Base-by-base conservation (phyloP, 2,888 invertebrate species). In the Drosophila rubida region DNA sequence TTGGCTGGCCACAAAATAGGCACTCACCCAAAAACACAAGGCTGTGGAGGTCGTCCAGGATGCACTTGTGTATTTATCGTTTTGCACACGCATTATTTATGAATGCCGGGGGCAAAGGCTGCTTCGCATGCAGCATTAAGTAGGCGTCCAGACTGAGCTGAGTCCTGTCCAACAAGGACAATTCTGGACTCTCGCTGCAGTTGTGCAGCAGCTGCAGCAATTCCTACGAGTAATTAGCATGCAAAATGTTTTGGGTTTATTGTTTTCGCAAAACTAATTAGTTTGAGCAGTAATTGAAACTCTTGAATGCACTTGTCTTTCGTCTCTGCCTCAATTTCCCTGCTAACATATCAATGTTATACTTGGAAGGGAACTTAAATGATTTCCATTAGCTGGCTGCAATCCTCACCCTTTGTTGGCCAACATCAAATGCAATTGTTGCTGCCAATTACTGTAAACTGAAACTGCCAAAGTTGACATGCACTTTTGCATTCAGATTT, bases 11-110 rank as follows among this genome's bases (percentile, higher is more conserved):
- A 58, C 55, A 48, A 39, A 42, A 39, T 8, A 25, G 37, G 23
- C 19, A 49, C 19, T 30, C 13, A 16, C 14, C 46, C 9, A 14
- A n/a, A 41, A 7, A 23, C 4, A 41, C 9, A 25, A 57, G 44
- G 42, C 57, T 30, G 30, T 41, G 48, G 23, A 25, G 42, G 46
- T 30, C 41, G 35, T 16, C 16, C 68, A 51, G 75, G 70, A 67
- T 67, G 62, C 68, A 62, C 60, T 68, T 83, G 80, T 80, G 87
- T 67, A 79, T 79, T 81, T 77, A 85, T 87, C 77, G 69, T 81
- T 87, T 78, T 79, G 87, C 86, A 76, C 85, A 71, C 79, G 82
- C 74, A 87, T 82, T 87, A 85, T 72, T 85, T 82, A 82, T 87
- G 82, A 65, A 68, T 64, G 50, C 53, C 48, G 49, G 53, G 57